Base-by-base conservation (phyloP, 2,797 vertebrate genomes). In the Acanthornis magna region DNA sequence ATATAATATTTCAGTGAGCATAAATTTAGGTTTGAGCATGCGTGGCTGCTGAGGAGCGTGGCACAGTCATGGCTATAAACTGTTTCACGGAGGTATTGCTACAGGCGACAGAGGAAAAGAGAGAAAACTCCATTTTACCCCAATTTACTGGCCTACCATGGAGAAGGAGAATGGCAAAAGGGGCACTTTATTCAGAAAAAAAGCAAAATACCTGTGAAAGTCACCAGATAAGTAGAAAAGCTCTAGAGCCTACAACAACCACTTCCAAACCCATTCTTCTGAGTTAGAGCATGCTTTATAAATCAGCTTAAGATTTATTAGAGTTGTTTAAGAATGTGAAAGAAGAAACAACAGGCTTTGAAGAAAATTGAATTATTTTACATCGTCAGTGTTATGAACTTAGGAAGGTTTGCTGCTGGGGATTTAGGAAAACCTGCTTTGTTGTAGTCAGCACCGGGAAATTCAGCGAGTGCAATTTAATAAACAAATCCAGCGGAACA, bases 371-470 rank as follows among this genome's bases (percentile, higher is more conserved):
- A 73, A 78, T 93, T 86, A 75, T 66, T 95, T 78, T 67, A 58
- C 9, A 2, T 32, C 0, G 5, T 22, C 53, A 19, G 20, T 3
- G 32, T 29, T 66, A 42, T 0, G 1, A 75, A 53, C 36, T 54
- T 40, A 51, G 4, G 10, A 78, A 42, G 48, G 38, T 58, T 65
- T 81, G 78, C 74, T 81, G 65, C 70, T 12, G 50, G 43, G 62
- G 51, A 68, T 91, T 89, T 73, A 73, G 66, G 85, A 53, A 89
- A 89, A 58, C 29, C 54, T 42, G 6, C 66, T 84, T 70, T 88
- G 76, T 27, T 25, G 34, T 1, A 57, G 63, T 45, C 57, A 79
- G 88, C 68, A 50, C 0, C 2, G 50, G 48, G 42, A 58, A 66
- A n/a, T 22, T 45, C 77, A 78, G 79, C 8, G 21, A 74, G 67